phyloP scores from a whole-genome alignment of 1,140 invertebrate species.

The Grapholita molesta region DNA sequence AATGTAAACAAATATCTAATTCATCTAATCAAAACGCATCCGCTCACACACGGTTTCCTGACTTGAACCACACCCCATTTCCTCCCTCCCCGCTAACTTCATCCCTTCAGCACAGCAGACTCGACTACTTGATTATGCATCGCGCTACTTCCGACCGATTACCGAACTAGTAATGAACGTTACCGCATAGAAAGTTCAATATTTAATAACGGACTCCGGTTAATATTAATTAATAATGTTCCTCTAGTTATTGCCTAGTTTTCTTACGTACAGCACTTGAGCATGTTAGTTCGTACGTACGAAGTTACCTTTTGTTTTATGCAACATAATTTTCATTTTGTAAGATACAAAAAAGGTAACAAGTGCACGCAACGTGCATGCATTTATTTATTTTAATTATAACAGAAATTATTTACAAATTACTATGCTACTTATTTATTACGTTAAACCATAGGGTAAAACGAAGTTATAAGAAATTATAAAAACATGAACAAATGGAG shows the following conservation, averaged over 20 bases:
- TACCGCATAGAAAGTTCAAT: conserved; percentile 58
- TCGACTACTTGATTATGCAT: conserved; percentile 73
- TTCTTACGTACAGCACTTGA: not conserved
- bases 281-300: not conserved
- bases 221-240: not conserved
- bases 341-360: no score
- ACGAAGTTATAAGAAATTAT: no score
- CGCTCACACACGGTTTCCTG: not conserved
- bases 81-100: conserved; percentile 23
- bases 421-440: no score
- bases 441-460: no score
- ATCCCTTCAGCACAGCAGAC: conserved; percentile 35
- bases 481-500: no score
- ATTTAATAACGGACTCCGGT: conserved; percentile 21
- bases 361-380: no score
- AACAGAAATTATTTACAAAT: no score
- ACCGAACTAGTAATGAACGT: conserved; percentile 72
- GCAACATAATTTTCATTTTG: no score
- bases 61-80: conserved; percentile 40
- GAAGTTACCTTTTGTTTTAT: not conserved
- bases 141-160: conserved; percentile 69
- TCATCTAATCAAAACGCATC: not conserved
- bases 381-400: no score
- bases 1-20: no score
- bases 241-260: not conserved